These are phyloP conservation scores for Cheilinus undulatus DNA, from an alignment of 2,113 vertebrate genomes.

Conservation along the genomic window DNA sequence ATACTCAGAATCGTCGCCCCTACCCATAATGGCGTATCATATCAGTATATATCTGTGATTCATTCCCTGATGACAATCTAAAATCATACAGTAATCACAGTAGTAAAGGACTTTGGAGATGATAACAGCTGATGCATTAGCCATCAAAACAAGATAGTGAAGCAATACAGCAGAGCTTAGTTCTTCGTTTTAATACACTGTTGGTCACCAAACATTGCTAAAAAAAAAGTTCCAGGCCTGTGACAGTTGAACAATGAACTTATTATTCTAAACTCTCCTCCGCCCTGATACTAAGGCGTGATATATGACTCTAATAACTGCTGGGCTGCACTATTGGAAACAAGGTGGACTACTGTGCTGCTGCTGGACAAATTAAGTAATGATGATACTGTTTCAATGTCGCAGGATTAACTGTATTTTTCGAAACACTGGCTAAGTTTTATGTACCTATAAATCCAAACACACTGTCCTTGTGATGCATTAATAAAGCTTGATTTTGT, in stretches of 20 bases:
- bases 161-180: not conserved
- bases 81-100: too few relatives aligned
- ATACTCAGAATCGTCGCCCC: too few relatives aligned
- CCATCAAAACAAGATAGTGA: not conserved
- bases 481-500: not conserved
- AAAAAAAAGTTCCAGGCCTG: not conserved
- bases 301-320: conserved; percentile 52
- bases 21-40: too few relatives aligned
- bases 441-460: conserved; percentile 6
- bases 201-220: not conserved
- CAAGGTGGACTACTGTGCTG: conserved; percentile 16
- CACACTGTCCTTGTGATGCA: not conserved
- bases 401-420: conserved; percentile 24
- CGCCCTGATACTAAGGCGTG: conserved; percentile 15
- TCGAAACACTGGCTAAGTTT: not conserved
- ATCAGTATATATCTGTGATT: too few relatives aligned
- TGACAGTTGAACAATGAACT: conserved; percentile 16
- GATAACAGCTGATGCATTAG: not conserved
- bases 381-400: conserved; percentile 28
- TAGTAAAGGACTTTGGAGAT: too few relatives aligned
- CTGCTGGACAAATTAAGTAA: conserved; percentile 55
- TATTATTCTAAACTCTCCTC: conserved; percentile 21
- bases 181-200: not conserved
- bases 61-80: too few relatives aligned
- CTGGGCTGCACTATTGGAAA: conserved; percentile 29